Evolutionary conservation across 2,113 vertebrate species (phyloP).

Genomic region (Connochaetes taurinus): DNA sequence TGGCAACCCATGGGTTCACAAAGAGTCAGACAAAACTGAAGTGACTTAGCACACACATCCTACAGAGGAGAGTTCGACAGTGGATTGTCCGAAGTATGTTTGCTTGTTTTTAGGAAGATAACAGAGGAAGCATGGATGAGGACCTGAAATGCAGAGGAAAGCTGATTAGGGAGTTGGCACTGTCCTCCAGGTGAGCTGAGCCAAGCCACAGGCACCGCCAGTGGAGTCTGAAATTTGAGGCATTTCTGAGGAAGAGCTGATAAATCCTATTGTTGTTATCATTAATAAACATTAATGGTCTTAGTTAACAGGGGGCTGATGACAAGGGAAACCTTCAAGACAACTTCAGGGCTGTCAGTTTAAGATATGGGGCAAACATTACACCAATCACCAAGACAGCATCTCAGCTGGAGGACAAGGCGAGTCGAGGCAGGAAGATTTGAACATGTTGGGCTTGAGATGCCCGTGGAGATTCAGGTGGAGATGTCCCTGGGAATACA

Average conservation of each 20-base stretch:
- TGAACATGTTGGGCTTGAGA: neutral
- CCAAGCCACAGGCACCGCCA: rapidly evolving
- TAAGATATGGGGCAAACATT: neutral
- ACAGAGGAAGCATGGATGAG: neutral
- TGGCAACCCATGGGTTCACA: neutral
- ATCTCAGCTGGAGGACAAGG: neutral
- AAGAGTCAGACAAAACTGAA: neutral
- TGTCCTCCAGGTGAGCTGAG: neutral
- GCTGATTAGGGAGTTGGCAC: neutral
- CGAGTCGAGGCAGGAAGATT: neutral
- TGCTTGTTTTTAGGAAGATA: neutral
- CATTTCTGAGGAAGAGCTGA: neutral
- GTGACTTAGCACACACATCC: neutral
- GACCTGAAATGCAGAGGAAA: neutral
- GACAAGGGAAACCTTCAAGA: neutral
- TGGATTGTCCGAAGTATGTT: neutral
- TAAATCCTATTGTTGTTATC: neutral
- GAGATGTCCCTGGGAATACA: neutral
- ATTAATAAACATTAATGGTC: neutral
- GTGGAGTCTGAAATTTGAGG: neutral
- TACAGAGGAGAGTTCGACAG: too few relatives aligned
- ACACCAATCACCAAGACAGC: neutral
- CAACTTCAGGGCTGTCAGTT: neutral
- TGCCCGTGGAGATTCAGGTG: neutral
- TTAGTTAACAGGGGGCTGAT: neutral